Conservation (phyloP, 2,888 invertebrate genomes). For the Rhabditophanes sp. region DNA sequence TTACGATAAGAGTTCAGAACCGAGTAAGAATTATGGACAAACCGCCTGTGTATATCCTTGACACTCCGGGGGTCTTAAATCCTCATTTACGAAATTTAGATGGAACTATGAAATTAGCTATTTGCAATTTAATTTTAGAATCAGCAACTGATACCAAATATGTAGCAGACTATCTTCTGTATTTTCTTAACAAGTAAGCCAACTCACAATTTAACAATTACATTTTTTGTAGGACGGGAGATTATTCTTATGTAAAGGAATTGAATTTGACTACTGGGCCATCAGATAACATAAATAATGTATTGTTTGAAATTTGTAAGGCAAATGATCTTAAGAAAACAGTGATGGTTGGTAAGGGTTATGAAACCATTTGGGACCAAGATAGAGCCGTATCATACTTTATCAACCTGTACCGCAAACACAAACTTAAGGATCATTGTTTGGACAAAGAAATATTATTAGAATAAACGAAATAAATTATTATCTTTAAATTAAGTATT, state of each 20-base stretch:
- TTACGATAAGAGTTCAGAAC: constrained; percentile 36
- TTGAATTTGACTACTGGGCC: constrained; percentile 21
- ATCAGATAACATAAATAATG: constrained; percentile 22
- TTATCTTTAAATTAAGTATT: background rate
- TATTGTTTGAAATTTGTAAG: constrained; percentile 22
- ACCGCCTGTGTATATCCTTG: constrained; percentile 39
- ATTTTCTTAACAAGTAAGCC: constrained; percentile 29
- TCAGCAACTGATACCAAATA: constrained; percentile 23
- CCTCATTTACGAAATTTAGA: constrained; percentile 21
- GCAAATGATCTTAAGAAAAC: constrained; percentile 18
- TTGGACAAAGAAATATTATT: constrained; percentile 20
- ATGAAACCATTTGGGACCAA: constrained; percentile 28
- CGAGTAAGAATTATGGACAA: constrained; percentile 35
- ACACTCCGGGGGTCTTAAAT: constrained; percentile 41
- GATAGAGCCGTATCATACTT: constrained; percentile 26
- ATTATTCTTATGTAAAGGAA: constrained; percentile 27
- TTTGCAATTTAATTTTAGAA: constrained; percentile 39
- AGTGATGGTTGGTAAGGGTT: constrained; percentile 12
- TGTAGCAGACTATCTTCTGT: constrained; percentile 40
- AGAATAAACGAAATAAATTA: background rate
- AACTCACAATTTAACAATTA: background rate
- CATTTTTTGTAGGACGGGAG: constrained; percentile 15
- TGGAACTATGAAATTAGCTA: constrained; percentile 37
- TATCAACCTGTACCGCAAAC: constrained; percentile 20
- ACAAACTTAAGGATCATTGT: constrained; percentile 23